Conservation (phyloP, 2,113 vertebrate genomes). For the Hemicordylus capensis region DNA sequence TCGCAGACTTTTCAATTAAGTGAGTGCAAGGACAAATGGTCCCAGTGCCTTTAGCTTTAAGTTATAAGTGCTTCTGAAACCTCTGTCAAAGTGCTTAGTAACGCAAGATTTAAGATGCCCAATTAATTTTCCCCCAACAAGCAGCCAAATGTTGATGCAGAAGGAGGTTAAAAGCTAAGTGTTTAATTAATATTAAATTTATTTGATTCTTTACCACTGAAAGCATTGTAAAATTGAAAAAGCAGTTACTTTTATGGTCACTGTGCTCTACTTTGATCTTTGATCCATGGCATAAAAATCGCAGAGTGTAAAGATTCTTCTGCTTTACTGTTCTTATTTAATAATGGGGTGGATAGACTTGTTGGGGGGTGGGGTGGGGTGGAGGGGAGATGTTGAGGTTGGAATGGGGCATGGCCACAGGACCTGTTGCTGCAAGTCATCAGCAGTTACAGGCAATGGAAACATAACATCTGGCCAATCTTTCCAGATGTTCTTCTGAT, state of each 20-base stretch:
- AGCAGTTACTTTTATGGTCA: constrained; percentile 82
- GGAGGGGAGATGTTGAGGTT: accelerated
- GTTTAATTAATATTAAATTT: constrained; percentile 89
- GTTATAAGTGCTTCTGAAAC: constrained; percentile 77
- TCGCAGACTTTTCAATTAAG: constrained; percentile 69
- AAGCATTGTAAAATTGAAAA: constrained; percentile 84
- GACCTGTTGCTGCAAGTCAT: background rate
- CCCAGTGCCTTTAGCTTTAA: constrained; percentile 63
- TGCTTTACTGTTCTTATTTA: constrained; percentile 67
- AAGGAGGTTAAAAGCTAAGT: constrained; percentile 85
- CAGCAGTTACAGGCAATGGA: constrained; percentile 8
- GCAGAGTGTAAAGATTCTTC: constrained; percentile 63
- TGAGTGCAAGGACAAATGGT: constrained; percentile 68
- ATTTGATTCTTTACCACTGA: constrained; percentile 81
- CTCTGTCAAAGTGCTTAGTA: constrained; percentile 76
- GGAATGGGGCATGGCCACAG: background rate
- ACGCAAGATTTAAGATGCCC: constrained; percentile 80
- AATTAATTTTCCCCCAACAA: constrained; percentile 81
- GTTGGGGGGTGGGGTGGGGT: background rate
- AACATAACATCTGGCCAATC: background rate
- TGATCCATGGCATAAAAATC: constrained; percentile 79
- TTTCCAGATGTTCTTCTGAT: background rate
- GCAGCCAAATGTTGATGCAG: constrained; percentile 81
- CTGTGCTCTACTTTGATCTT: constrained; percentile 81
- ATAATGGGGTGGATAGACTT: constrained; percentile 20